phyloP scores from a whole-genome alignment of 2,888 invertebrate genomes.

The Charanyca ferruginea region DNA sequence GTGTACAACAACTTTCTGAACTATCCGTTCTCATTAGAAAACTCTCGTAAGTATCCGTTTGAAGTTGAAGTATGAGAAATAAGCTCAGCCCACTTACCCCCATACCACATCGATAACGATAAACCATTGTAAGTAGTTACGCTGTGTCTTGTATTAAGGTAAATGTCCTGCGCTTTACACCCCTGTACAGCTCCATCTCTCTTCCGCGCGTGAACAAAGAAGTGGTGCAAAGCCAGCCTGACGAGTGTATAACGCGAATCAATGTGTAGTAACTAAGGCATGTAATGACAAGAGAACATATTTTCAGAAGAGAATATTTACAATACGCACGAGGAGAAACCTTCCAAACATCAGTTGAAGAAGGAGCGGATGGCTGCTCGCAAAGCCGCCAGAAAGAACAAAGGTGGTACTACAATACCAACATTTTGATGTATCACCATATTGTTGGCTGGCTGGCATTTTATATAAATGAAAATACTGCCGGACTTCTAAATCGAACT shows the following conservation, averaged over 20 bases:
- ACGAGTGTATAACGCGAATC: slow-evolving; percentile 50
- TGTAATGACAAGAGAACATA: slow-evolving; percentile 72
- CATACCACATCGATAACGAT: neutral
- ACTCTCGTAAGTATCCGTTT: neutral
- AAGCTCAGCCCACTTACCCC: neutral
- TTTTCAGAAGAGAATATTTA: slow-evolving; percentile 88
- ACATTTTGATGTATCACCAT: slow-evolving; percentile 50
- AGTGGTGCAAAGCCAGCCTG: slow-evolving; percentile 41
- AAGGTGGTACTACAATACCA: slow-evolving; percentile 76
- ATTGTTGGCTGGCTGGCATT: slow-evolving; percentile 61
- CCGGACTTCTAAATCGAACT: neutral
- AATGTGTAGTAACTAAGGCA: slow-evolving; percentile 72
- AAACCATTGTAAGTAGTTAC: neutral
- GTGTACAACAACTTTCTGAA: neutral
- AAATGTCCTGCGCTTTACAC: neutral
- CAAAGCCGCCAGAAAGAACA: slow-evolving; percentile 90
- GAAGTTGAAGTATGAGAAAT: neutral
- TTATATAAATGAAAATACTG: slow-evolving; percentile 18
- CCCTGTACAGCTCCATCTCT: neutral
- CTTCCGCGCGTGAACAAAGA: neutral
- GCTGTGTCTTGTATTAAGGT: neutral
- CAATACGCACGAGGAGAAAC: slow-evolving; percentile 90
- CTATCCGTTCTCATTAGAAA: neutral
- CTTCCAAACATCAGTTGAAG: slow-evolving; percentile 93
- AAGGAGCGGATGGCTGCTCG: slow-evolving; percentile 92